Evolutionary conservation across 2,113 vertebrate genomes (phyloP).

Genomic region (Cheirogaleus medius): DNA sequence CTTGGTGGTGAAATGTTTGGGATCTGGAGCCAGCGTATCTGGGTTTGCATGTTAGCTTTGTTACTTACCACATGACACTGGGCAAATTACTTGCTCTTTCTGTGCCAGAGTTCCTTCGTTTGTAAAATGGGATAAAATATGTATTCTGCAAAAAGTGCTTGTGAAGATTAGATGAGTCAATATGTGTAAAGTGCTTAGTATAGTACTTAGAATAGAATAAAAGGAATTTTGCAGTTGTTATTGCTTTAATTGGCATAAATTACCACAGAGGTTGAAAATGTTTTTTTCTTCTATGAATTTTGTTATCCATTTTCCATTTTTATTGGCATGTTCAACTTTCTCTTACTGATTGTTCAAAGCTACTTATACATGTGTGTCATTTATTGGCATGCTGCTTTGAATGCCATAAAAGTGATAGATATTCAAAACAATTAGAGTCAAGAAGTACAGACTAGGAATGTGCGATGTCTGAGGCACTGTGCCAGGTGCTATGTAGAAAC

Average conservation of each 20-base stretch:
- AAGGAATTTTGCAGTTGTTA: not conserved
- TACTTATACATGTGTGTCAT: not conserved
- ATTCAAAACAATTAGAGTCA: not conserved
- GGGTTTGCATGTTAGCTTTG: not conserved
- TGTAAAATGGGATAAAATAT: not conserved
- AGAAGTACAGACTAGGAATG: not conserved
- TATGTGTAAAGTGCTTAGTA: not conserved
- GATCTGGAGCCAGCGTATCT: not conserved
- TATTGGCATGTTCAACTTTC: not conserved
- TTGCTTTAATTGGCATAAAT: not conserved
- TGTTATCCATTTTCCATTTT: not conserved
- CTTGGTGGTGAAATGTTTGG: not conserved
- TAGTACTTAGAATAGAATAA: not conserved
- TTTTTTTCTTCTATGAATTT: not conserved
- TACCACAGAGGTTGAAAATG: not conserved
- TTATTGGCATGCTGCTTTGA: not conserved
- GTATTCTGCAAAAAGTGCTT: not conserved
- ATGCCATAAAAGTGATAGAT: not conserved
- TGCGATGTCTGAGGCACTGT: not conserved
- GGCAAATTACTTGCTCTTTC: not conserved
- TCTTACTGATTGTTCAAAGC: not conserved
- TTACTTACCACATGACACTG: not conserved
- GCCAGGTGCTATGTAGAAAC: not conserved
- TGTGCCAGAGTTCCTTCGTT: not conserved
- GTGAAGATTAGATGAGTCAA: not conserved